Evolutionary conservation across 2,113 vertebrate genomes (phyloP), one percentile per base, ranked within the genome.

Genomic region (Scomber colias): DNA sequence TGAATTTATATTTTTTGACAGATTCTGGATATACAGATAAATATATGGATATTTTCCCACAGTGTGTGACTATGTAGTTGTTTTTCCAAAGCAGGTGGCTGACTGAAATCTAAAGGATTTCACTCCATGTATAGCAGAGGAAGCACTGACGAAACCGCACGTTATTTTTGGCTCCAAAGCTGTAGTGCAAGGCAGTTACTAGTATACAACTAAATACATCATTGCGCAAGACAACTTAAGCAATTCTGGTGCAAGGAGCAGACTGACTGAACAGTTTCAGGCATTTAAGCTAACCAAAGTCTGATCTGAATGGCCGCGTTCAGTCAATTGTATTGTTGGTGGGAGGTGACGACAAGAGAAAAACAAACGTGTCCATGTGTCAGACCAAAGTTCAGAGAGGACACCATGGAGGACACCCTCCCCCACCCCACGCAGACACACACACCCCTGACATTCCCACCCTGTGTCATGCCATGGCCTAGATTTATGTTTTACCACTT

Each of bases 331-430:
- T 56, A 24, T 21, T 63, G n/a, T 5, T 55, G 35, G 6, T 54
- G 30, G n/a, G 63, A 79, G 45, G 62, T 14, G 13, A 15, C 24
- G 66, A n/a, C 1, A 13, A 70, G 9, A 57, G 27, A 67, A 13
- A 77, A 60, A 82, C 51, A 63, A 24, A 83, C 24, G 6, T 67
- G 76, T 63, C 55, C 72, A 79, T 85, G 73, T 92, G 90, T 88
- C 82, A 79, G 93, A 65, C 2, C 90, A 94, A 95, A 94, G 93
- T 95, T 87, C 92, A 84, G 15, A 12, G 44, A 68, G 63, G 70
- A 77, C 72, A 73, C 15, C 19, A 1, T 60, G 56, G 27, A 79
- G 54, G 66, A 40, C 60, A 11, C 49, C 53, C 65, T 54, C 59
- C 75, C 61, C 54, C 65, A 51, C 11, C 56, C 24, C 45, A 40